phyloP scores from a whole-genome alignment of 2,113 vertebrate genomes.

The Psettodes erumei region DNA sequence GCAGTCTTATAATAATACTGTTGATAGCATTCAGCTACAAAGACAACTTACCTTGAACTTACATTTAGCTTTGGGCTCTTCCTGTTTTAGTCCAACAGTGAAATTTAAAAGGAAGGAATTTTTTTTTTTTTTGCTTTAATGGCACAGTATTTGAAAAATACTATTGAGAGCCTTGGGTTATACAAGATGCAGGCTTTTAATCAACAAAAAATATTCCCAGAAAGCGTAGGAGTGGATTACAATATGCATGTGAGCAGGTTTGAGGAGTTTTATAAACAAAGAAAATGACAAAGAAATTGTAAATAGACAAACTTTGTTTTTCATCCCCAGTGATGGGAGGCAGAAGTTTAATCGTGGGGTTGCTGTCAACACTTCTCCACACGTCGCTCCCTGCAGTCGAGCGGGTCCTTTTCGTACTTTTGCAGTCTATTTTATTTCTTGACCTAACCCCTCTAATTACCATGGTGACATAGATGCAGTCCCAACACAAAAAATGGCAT shows the following conservation, averaged over 20 bases:
- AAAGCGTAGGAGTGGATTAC: neutral
- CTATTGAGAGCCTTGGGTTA: conserved; percentile 16
- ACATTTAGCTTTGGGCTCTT: conserved; percentile 4
- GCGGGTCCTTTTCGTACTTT: too few species aligned
- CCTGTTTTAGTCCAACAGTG: neutral
- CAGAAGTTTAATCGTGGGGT: too few species aligned
- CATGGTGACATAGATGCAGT: too few species aligned
- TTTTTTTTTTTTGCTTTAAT: conserved; percentile 21
- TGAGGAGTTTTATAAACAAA: too few species aligned
- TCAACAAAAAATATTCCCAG: conserved; percentile 32
- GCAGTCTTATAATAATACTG: conserved; percentile 8
- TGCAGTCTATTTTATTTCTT: too few species aligned
- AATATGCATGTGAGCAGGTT: conserved; percentile 26
- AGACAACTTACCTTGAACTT: conserved; percentile 22
- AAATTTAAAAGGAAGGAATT: neutral
- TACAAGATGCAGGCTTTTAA: conserved; percentile 20
- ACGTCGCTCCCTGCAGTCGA: too few species aligned
- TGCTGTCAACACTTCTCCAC: too few species aligned
- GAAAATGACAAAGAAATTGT: too few species aligned
- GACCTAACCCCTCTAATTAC: too few species aligned
- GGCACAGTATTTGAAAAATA: conserved; percentile 14
- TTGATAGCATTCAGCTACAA: conserved; percentile 35
- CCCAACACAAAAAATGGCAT: too few species aligned
- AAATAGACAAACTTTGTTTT: too few species aligned
- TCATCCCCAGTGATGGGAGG: too few species aligned